These are phyloP conservation scores for Caenorhabditis becei DNA, from an alignment of 2,888 invertebrate species.

Conservation along the genomic window DNA sequence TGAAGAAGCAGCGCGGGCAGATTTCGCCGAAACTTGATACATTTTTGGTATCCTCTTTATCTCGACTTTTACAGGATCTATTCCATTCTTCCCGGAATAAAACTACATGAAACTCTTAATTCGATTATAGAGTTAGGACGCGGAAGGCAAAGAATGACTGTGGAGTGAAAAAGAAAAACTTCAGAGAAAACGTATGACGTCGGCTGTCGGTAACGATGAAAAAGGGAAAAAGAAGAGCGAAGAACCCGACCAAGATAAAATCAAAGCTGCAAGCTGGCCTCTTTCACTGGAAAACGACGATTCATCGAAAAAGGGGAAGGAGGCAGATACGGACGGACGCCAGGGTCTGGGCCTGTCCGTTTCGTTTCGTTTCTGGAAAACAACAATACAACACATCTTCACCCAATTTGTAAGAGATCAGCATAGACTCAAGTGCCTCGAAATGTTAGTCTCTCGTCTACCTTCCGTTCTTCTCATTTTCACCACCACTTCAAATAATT, in stretches of 20 bases:
- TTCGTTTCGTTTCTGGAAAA: slow-evolving; percentile 19
- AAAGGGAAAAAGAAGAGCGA: slow-evolving; percentile 32
- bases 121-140: slow-evolving; percentile 32
- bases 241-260: slow-evolving; percentile 66
- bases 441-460: background rate
- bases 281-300: slow-evolving; percentile 60
- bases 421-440: slow-evolving; percentile 20
- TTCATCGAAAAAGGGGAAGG: slow-evolving; percentile 37
- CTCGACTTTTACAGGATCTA: background rate
- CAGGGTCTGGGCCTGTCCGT: background rate
- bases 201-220: slow-evolving; percentile 51
- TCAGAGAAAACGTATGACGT: slow-evolving; percentile 52
- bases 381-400: slow-evolving; percentile 33
- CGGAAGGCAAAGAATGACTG: slow-evolving; percentile 9
- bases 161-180: slow-evolving; percentile 31
- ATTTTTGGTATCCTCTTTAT: slow-evolving; percentile 13
- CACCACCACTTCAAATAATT: background rate
- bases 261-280: slow-evolving; percentile 65
- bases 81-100: slow-evolving; percentile 35
- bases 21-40: slow-evolving; percentile 35
- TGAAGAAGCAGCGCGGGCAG: slow-evolving; percentile 1
- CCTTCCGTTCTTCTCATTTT: background rate
- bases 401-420: slow-evolving; percentile 26
- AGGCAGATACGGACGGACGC: slow-evolving; percentile 25
- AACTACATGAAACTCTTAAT: slow-evolving; percentile 46